Evolutionary conservation across 2,888 invertebrate species (phyloP), one percentile per base, ranked within the genome.

Genomic region (Cybosia mesomella): DNA sequence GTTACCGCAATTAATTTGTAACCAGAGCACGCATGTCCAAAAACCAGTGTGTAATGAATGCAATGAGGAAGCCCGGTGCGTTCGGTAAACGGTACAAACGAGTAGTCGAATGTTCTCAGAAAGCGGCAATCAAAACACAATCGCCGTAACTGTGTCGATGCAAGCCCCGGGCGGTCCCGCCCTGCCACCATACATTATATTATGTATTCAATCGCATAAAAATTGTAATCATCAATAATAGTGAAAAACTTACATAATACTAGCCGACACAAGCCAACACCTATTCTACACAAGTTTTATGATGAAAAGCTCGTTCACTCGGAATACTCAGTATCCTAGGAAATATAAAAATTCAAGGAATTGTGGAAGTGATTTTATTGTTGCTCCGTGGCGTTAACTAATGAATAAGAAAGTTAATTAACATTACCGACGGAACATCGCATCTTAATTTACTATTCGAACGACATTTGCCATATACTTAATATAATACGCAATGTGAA

Each of bases 81-180:
- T 89, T 89, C 89, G 88, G 85, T 87, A 91, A 93, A 93, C 93
- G 92, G 92, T 92, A 93, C 89, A 92, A 91, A 91, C 92, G 87
- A 90, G 92, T 88, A 88, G 87, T 85, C 90, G 89, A 89, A 89
- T 87, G 85, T 93, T 93, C 92, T 88, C 76, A 82, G 93, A 93
- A 93, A 85, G 85, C 87, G 85, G 90, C 90, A 91, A 92, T 92
- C 91, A 89, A 88, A 92, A 93, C 87, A 92, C 93, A 92, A 92
- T 93, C 90, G 89, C 89, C 77, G 87, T 92, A 93, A 92, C 93
- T 92, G 93, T 90, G 88, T 81, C 84, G 81, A 74, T 84, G 84
- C 85, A 62, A 72, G 73, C 83, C 83, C 80, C 81, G 79, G 88
- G 88, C 87, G 82, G 83, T 79, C 72, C 77, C 71, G 69, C 75